A percentile compares a stretch with the other conserved stretches of the same genome.
These are phyloP conservation scores for Muschampia plurimacula DNA, from an alignment of 2,888 invertebrate species.

Conservation along the genomic window DNA sequence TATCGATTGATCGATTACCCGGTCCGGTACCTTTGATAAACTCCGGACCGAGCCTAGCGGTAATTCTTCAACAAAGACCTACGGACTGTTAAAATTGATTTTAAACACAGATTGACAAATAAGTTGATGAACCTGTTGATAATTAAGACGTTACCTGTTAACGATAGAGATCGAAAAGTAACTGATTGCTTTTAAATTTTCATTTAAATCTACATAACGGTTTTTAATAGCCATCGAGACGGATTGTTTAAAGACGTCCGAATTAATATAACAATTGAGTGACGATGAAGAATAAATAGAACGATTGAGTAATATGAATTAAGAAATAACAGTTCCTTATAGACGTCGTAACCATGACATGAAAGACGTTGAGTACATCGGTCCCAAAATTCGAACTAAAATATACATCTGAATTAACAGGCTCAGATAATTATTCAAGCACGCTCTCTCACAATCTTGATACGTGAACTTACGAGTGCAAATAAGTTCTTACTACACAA, in stretches of 20 bases:
- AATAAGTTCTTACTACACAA: neutral
- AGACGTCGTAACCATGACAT: conserved; percentile 13
- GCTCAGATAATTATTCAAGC: conserved; percentile 24
- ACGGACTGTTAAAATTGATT: conserved; percentile 36
- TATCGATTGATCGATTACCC: conserved; percentile 68
- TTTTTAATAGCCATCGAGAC: conserved; percentile 18
- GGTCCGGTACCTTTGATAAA: conserved; percentile 63
- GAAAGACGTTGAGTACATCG: conserved; percentile 3
- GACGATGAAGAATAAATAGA: neutral
- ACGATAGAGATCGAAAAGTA: conserved; percentile 27
- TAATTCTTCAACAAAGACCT: conserved; percentile 49
- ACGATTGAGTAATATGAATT: neutral
- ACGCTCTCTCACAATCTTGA: neutral
- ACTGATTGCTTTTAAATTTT: conserved; percentile 21
- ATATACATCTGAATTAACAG: conserved; percentile 44
- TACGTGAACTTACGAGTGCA: conserved; percentile 22
- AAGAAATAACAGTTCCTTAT: conserved; percentile 11
- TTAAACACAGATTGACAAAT: conserved; percentile 39
- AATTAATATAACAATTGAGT: neutral
- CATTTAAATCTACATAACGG: conserved; percentile 12
- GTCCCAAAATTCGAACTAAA: conserved; percentile 34
- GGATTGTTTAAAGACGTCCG: neutral
- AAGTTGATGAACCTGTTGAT: conserved; percentile 36
- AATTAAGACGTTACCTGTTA: conserved; percentile 31
- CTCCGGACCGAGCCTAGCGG: conserved; percentile 50